phyloP scores from a whole-genome alignment of 2,113 vertebrate genomes.

The Vulpes ferrilata region DNA sequence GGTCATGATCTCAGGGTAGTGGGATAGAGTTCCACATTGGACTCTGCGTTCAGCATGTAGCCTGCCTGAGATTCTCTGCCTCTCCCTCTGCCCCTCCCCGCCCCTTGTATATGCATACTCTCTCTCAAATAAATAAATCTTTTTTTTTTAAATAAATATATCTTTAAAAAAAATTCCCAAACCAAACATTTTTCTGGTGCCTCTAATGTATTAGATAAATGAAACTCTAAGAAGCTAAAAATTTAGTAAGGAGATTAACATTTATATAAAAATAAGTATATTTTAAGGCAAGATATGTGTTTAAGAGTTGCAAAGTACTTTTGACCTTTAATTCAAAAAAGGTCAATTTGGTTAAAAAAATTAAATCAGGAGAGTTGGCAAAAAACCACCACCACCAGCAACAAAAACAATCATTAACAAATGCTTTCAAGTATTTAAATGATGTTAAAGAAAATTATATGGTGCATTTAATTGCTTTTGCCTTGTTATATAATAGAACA shows the following conservation, averaged over 20 bases:
- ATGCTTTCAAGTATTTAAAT: not conserved
- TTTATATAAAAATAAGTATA: not conserved
- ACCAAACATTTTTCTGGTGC: not conserved
- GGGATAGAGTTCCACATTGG: not conserved
- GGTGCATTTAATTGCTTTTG: constrained; percentile 3
- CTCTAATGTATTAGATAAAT: constrained; percentile 1
- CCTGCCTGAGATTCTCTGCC: not conserved
- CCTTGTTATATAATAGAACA: constrained; percentile 26
- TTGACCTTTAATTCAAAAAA: constrained; percentile 20
- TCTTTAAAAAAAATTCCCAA: not conserved
- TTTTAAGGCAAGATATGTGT: constrained; percentile 25
- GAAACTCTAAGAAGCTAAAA: constrained; percentile 19
- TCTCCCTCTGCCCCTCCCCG: not conserved
- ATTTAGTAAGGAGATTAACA: not conserved
- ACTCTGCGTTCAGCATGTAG: not conserved
- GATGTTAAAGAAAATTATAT: not conserved
- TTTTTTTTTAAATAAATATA: not conserved
- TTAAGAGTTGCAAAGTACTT: constrained; percentile 47
- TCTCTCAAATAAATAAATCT: not conserved
- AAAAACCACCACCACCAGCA: not conserved
- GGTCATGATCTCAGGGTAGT: not conserved
- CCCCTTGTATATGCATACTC: not conserved
- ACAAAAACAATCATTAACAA: not conserved
- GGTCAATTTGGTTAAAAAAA: not conserved
- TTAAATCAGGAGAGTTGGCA: not conserved